Base-by-base conservation (phyloP, 2,888 invertebrate genomes). In the Synanthedon andrenaeformis region DNA sequence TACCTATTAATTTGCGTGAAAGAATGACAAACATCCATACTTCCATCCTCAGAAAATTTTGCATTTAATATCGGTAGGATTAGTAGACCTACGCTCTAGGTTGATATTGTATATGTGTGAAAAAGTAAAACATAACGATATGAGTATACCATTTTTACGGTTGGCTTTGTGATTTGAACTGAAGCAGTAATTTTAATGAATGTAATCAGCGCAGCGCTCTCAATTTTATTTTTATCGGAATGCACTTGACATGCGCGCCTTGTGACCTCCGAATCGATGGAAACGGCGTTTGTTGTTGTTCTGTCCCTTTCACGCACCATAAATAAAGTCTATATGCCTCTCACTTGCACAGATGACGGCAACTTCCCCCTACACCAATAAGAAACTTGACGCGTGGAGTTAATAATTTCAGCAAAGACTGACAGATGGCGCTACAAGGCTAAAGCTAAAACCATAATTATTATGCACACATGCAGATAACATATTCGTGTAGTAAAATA, bases 211-310 rank as follows among this genome's bases (percentile, higher is more conserved):
- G 53, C 52, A 55, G 49, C 23, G 52, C 54, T 53, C 49, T 62
- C 63, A 64, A 67, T 74, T 35, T 72, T 73, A 70, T 74, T 71
- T 72, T 74, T 74, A 76, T 72, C 72, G 60, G 64, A 69, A 65
- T 74, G 71, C 58, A 59, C 57, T 56, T 59, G 84, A 76, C 84
- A 83, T 86, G 86, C 85, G 80, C 78, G 69, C 67, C 60, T 58
- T 62, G 63, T 77, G 78, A 79, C 78, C 80, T 77, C 75, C 71
- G 74, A 86, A 87, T 87, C 86, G 85, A 87, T 87, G 82, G 69
- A 62, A 68, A 69, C 70, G 54, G 59, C 59, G 67, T 76, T 79
- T 86, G 86, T 86, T 87, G 66, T 83, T 85, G 77, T 79, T 79
- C 64, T 64, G 49, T 82, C 76, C 66, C 75, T 41, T 53, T 82